Evolutionary conservation across 2,888 invertebrate genomes (phyloP), one percentile per base, ranked within the genome.

Genomic region (Agrotis segetum): DNA sequence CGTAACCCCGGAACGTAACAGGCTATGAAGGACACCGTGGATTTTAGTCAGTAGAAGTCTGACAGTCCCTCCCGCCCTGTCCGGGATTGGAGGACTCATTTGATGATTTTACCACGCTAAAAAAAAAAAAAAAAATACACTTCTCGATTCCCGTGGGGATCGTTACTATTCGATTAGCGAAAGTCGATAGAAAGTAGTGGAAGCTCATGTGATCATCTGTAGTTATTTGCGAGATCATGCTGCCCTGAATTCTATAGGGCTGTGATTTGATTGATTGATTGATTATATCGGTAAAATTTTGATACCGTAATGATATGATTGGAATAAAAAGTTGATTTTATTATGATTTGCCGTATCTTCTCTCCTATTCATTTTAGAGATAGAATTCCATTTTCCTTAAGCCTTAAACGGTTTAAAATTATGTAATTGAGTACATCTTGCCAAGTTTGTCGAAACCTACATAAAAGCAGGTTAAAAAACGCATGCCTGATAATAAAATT

Each of bases 111-210:
- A n/a, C n/a, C n/a, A n/a, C n/a, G n/a, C n/a, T n/a, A n/a, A n/a
- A n/a, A n/a, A n/a, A n/a, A n/a, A n/a, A n/a, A n/a, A n/a, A n/a
- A n/a, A n/a, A n/a, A n/a, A n/a, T 79, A 63, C 69, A 64, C 53
- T 75, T 75, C 78, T 78, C 78, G 59, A 75, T 74, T 82, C 79
- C 77, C 71, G 73, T 82, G 55, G 34, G 62, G 59, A 73, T 78
- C 65, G 74, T 81, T 69, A 77, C 58, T 71, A 82, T 84, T 85
- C 84, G 89, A 87, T 89, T 85, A 91, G 90, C 89, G 92, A 92
- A 92, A 91, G 89, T 86, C 78, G 81, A 84, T 92, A 91, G 92
- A 92, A 92, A 92, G 92, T 88, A 83, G 67, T 79, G 63, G 75
- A 79, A 84, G 83, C 78, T 81, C 77, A 77, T 75, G 76, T 82